Conservation (phyloP, 2,888 invertebrate genomes). For the Drosophila falleni region DNA sequence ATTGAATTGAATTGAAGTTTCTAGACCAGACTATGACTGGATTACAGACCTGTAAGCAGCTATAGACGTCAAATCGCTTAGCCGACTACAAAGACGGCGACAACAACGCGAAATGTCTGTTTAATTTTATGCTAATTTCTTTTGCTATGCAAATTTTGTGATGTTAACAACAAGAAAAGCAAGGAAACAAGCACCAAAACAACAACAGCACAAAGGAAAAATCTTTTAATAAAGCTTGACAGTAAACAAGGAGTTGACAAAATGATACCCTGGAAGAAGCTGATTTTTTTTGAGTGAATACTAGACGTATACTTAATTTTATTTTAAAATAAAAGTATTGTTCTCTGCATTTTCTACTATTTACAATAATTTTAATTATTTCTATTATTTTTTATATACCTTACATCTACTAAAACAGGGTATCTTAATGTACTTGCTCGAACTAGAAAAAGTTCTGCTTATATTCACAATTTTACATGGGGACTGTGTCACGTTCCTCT, state of each 20-base stretch:
- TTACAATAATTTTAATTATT: not conserved
- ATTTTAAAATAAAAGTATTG: not conserved
- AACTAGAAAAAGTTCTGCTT: conserved; percentile 10
- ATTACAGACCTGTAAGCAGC: conserved; percentile 32
- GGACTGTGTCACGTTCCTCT: conserved; percentile 16
- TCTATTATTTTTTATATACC: not conserved
- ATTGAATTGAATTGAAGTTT: conserved; percentile 22
- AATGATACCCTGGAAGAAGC: not conserved
- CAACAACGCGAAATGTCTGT: conserved; percentile 59
- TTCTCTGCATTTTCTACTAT: not conserved
- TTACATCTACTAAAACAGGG: conserved; percentile 15
- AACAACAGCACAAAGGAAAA: conserved; percentile 25
- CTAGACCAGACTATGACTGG: conserved; percentile 11
- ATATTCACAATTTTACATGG: conserved; percentile 15
- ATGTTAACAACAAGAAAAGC: conserved; percentile 61
- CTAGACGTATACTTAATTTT: not conserved
- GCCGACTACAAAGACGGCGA: conserved; percentile 19
- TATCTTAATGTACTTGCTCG: conserved; percentile 19
- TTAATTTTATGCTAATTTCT: conserved; percentile 79
- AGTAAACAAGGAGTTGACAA: not conserved
- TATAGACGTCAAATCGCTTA: conserved; percentile 12
- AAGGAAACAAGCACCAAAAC: conserved; percentile 36
- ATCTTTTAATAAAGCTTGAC: not conserved
- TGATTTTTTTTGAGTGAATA: not conserved
- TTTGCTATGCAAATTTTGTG: conserved; percentile 73